Conservation (phyloP, 2,888 invertebrate species). For the Andrena chrysosceles region DNA sequence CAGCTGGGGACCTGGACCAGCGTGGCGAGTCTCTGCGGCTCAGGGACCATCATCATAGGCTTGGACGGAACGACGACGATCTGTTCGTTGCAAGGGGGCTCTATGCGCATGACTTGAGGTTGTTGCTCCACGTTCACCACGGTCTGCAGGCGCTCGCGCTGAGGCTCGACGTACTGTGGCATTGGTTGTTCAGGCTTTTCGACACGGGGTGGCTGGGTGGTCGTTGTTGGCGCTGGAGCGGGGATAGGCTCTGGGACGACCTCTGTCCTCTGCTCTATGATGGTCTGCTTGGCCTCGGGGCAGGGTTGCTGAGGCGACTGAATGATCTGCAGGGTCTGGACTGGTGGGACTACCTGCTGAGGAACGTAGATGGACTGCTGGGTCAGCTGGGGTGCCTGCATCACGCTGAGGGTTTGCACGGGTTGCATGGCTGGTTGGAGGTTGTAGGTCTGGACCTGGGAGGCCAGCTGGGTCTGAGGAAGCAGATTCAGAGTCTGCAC, state of each 20-base stretch:
- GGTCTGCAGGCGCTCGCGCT: background rate
- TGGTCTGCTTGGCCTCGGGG: background rate
- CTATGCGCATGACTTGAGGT: background rate
- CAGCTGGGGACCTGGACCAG: slow-evolving; percentile 13
- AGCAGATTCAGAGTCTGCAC: slow-evolving; percentile 14
- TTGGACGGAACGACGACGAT: slow-evolving; percentile 1
- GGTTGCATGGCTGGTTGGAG: slow-evolving; percentile 16
- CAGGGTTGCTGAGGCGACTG: slow-evolving; percentile 37
- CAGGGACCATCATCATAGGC: slow-evolving; percentile 24
- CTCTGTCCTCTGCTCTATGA: slow-evolving; percentile 8
- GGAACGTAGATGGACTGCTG: background rate
- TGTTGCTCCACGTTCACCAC: background rate
- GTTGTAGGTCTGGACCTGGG: slow-evolving; percentile 13
- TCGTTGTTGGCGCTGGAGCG: background rate
- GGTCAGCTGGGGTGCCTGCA: slow-evolving; percentile 6
- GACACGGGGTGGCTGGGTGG: background rate
- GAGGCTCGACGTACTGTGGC: background rate
- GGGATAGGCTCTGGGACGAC: background rate
- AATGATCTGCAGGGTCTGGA: slow-evolving; percentile 19
- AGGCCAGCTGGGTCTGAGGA: background rate
- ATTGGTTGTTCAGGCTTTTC: background rate
- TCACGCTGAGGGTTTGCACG: slow-evolving; percentile 10
- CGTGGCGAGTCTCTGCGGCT: background rate
- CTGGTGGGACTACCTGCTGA: background rate
- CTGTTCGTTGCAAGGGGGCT: slow-evolving; percentile 16